Evolutionary conservation across 2,888 invertebrate genomes (phyloP).

Genomic region (Nycteola revayana): DNA sequence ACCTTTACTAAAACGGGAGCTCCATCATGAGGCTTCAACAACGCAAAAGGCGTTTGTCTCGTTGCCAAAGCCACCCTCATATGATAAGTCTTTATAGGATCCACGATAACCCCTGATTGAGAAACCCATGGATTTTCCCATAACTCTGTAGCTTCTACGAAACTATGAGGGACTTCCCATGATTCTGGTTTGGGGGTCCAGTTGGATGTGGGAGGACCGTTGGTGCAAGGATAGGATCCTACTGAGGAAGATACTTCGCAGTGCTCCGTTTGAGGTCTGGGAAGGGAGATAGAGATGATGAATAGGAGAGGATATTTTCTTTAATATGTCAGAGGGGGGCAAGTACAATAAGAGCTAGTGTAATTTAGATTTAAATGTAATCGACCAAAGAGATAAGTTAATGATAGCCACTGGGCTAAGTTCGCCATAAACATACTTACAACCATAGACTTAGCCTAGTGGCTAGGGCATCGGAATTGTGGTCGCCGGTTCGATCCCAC

Average conservation of each 20-base stretch:
- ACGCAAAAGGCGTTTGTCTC: constrained; percentile 86
- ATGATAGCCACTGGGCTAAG: too few species aligned
- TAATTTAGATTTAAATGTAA: too few species aligned
- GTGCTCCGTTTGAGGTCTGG: constrained; percentile 48
- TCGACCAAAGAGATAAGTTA: too few species aligned
- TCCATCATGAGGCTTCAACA: constrained; percentile 85
- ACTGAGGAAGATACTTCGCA: constrained; percentile 70
- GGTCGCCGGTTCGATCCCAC: too few species aligned
- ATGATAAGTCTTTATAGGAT: constrained; percentile 86
- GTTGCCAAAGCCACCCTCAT: constrained; percentile 85
- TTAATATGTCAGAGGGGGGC: too few species aligned
- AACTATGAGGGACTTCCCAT: constrained; percentile 41
- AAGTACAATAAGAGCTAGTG: too few species aligned
- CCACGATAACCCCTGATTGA: constrained; percentile 83
- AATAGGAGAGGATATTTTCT: too few species aligned
- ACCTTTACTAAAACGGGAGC: constrained; percentile 87
- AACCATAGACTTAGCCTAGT: too few species aligned
- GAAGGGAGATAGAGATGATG: background rate
- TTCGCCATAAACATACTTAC: too few species aligned
- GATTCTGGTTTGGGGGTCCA: constrained; percentile 38
- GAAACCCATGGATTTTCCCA: constrained; percentile 43
- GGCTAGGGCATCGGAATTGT: too few species aligned
- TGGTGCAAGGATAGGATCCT: constrained; percentile 50
- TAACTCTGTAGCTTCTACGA: constrained; percentile 32
- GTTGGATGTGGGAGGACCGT: constrained; percentile 30